These are phyloP conservation scores for Halocynthia aurantium DNA, from an alignment of 23 tunicate species.

Conservation along the genomic window DNA sequence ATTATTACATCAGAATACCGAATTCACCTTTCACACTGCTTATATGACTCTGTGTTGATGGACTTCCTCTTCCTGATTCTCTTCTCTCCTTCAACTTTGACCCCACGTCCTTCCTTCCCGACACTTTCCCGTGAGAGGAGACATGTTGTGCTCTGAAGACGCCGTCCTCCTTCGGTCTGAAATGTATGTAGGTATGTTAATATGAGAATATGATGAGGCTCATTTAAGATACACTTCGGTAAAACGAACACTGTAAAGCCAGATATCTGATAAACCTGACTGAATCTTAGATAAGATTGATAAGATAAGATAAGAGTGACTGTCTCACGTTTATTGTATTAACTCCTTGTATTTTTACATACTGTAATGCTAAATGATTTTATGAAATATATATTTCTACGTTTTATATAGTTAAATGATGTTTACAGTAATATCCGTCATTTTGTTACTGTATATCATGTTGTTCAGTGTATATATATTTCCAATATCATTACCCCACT, in stretches of 20 bases:
- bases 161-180: constrained; percentile 26
- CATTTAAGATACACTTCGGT: not conserved
- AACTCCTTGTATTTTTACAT: no score
- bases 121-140: not conserved
- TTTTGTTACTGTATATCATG: no score
- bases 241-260: not conserved
- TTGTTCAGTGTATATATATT: no score
- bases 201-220: not conserved
- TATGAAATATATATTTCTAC: no score
- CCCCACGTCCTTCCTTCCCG: not conserved
- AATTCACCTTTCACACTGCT: not conserved
- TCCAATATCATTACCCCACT: no score
- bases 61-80: not conserved
- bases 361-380: no score
- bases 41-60: not conserved
- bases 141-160: constrained; percentile 17
- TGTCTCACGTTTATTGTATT: no score
- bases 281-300: not conserved
- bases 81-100: not conserved
- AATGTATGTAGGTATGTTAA: not conserved
- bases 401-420: no score
- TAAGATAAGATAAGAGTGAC: not conserved
- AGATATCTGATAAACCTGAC: no score
- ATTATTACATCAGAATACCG: no score
- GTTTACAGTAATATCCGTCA: no score